These are phyloP conservation scores for Plemyria rubiginata DNA, from an alignment of 2,888 invertebrate genomes.

Conservation along the genomic window DNA sequence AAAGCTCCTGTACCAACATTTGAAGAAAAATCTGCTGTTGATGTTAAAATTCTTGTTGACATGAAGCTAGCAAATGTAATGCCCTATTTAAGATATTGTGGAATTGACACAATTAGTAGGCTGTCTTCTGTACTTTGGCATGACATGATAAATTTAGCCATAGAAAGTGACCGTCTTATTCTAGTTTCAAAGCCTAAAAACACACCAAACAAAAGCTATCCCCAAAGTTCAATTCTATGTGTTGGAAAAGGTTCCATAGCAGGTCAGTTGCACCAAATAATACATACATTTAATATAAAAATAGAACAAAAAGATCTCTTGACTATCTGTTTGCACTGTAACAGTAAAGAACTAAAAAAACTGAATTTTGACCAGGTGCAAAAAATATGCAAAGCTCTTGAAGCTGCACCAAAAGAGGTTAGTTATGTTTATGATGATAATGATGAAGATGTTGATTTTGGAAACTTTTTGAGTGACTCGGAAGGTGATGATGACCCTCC, in stretches of 20 bases:
- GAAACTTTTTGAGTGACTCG: conserved; percentile 72
- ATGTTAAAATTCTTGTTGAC: conserved; percentile 69
- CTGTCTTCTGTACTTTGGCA: conserved; percentile 81
- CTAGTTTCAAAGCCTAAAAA: conserved; percentile 71
- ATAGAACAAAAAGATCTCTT: conserved; percentile 88
- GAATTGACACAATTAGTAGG: conserved; percentile 87
- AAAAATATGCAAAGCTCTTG: conserved; percentile 59
- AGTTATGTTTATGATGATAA: conserved; percentile 52
- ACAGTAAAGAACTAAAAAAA: conserved; percentile 61
- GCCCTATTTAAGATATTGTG: conserved; percentile 71
- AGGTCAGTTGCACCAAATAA: conserved; percentile 88
- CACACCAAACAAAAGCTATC: conserved; percentile 84
- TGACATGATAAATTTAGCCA: conserved; percentile 71
- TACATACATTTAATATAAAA: conserved; percentile 87
- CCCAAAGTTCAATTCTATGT: conserved; percentile 80
- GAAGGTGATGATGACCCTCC: conserved; percentile 67
- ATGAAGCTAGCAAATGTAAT: conserved; percentile 60
- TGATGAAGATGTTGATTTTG: conserved; percentile 62
- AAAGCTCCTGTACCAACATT: conserved; percentile 53
- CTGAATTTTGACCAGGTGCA: conserved; percentile 59
- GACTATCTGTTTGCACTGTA: conserved; percentile 89
- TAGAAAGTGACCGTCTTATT: conserved; percentile 67
- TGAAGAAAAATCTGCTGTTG: conserved; percentile 51
- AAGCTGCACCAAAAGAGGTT: conserved; percentile 35
- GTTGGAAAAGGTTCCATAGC: conserved; percentile 81